Conservation (phyloP, 2,113 vertebrate species). For the Actinemys pallida region DNA sequence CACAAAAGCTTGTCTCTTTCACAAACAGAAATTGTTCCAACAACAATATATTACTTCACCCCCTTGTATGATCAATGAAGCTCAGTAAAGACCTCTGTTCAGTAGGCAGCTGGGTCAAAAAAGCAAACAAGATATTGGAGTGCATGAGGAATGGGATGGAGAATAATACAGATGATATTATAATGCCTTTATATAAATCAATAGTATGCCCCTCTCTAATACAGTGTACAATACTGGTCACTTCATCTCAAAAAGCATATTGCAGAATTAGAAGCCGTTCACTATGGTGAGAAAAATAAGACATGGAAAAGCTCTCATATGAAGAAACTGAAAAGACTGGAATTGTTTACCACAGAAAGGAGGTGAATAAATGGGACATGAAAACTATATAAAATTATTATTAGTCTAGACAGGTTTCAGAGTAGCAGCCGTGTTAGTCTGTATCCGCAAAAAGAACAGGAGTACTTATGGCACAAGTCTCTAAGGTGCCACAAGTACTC, state of each 20-base stretch:
- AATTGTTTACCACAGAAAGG: background rate
- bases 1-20: too few relatives aligned
- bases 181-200: background rate
- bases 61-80: background rate
- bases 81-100: background rate
- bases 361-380: background rate
- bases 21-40: too few relatives aligned
- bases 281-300: background rate
- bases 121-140: background rate
- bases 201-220: too few relatives aligned
- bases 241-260: background rate
- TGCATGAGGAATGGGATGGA: accelerated
- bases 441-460: too few relatives aligned
- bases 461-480: too few relatives aligned
- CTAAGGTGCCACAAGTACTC: too few relatives aligned
- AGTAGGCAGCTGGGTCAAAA: background rate
- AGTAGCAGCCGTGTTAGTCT: too few relatives aligned
- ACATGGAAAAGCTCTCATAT: background rate
- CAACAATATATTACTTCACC: too few relatives aligned
- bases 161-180: background rate
- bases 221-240: background rate
- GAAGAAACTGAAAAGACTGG: background rate
- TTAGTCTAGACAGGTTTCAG: background rate
- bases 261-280: background rate
- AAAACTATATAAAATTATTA: background rate